These are phyloP conservation scores for Phasia obesa DNA, from an alignment of 2,888 invertebrate genomes.

Conservation along the genomic window DNA sequence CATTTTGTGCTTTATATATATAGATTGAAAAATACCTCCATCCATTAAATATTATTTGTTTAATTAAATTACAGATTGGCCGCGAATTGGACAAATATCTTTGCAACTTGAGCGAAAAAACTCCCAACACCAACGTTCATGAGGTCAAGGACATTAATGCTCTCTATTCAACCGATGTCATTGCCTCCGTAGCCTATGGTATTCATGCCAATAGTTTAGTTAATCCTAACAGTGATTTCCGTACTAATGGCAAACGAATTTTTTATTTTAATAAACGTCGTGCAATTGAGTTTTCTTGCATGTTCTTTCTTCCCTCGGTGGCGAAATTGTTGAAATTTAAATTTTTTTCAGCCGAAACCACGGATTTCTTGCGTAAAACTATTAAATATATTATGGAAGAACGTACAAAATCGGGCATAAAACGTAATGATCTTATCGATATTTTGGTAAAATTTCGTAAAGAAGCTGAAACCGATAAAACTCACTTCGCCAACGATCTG, in stretches of 20 bases:
- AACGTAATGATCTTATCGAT: constrained; percentile 82
- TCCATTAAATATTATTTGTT: too few species aligned
- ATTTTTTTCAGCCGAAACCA: constrained; percentile 72
- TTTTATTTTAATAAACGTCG: constrained; percentile 68
- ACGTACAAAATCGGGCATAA: constrained; percentile 77
- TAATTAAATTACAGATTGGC: constrained; percentile 55
- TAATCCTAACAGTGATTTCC: constrained; percentile 74
- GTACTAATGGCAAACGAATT: constrained; percentile 70
- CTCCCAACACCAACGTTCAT: constrained; percentile 18
- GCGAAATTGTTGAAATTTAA: constrained; percentile 68
- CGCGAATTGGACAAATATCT: constrained; percentile 68
- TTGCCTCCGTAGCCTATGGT: constrained; percentile 75
- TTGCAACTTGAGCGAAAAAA: constrained; percentile 47
- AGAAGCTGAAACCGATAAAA: constrained; percentile 62
- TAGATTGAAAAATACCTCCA: too few species aligned
- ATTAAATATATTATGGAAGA: constrained; percentile 80
- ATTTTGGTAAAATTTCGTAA: constrained; percentile 76
- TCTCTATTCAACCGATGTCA: constrained; percentile 75
- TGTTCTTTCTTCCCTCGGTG: constrained; percentile 74
- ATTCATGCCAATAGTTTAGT: constrained; percentile 73
- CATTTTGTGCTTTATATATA: too few species aligned
- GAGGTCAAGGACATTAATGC: constrained; percentile 73
- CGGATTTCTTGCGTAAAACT: constrained; percentile 76
- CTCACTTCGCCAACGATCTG: constrained; percentile 58
- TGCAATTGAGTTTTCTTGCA: constrained; percentile 70